Evolutionary conservation across 2,888 invertebrate species (phyloP).

Genomic region (Nemapogon koenigi): DNA sequence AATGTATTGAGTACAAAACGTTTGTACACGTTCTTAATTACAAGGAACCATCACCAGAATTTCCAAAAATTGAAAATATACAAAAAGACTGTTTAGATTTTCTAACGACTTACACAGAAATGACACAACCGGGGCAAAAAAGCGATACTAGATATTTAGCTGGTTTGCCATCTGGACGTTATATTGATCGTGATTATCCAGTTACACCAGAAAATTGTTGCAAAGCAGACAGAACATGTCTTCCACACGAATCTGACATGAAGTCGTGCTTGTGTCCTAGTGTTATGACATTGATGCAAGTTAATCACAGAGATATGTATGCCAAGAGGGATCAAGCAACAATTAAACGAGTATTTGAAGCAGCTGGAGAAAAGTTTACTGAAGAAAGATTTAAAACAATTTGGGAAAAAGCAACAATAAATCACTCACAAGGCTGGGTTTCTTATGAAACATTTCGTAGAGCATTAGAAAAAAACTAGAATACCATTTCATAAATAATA

Average conservation of each 20-base stretch:
- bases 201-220: constrained; percentile 31
- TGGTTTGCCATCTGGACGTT: constrained; percentile 47
- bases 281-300: constrained; percentile 33
- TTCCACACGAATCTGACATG: constrained; percentile 43
- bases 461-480: constrained; percentile 23
- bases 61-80: constrained; percentile 44
- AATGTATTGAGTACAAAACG: constrained; percentile 48
- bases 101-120: constrained; percentile 44
- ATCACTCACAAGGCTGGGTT: constrained; percentile 56
- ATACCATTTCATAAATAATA: too few species aligned
- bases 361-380: constrained; percentile 50
- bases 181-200: constrained; percentile 43
- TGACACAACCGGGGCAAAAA: constrained; percentile 36
- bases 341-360: constrained; percentile 56
- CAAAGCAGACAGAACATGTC: constrained; percentile 29
- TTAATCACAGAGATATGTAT: constrained; percentile 46
- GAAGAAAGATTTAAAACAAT: constrained; percentile 50
- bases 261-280: constrained; percentile 36
- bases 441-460: constrained; percentile 59
- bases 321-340: constrained; percentile 32
- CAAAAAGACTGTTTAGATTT: constrained; percentile 36
- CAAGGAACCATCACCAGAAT: constrained; percentile 35
- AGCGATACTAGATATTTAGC: constrained; percentile 29
- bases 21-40: constrained; percentile 56
- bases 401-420: constrained; percentile 55